Evolutionary conservation across 2,113 vertebrate species (phyloP).

Genomic region (Sciurus niger): DNA sequence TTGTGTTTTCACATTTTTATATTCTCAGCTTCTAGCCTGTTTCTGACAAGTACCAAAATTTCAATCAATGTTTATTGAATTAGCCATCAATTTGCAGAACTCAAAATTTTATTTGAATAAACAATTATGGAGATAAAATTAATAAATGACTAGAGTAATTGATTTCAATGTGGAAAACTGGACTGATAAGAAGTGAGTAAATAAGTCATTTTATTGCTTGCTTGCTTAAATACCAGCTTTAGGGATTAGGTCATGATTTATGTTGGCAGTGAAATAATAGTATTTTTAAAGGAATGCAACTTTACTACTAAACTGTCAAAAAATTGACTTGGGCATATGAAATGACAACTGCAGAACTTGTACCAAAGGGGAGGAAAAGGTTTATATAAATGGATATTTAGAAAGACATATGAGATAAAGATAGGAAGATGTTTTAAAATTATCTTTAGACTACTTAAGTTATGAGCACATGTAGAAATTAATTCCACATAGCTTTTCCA

Average conservation of each 20-base stretch:
- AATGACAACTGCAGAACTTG: background rate
- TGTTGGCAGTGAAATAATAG: background rate
- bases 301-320: background rate
- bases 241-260: background rate
- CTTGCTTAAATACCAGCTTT: background rate
- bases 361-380: background rate
- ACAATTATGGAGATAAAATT: background rate
- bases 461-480: background rate
- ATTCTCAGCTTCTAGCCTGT: background rate
- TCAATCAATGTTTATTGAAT: background rate
- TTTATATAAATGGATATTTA: background rate
- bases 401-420: background rate
- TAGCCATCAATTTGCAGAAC: background rate
- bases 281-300: background rate
- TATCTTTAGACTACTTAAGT: background rate
- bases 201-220: background rate
- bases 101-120: background rate
- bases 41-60: background rate
- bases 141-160: background rate
- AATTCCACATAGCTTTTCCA: background rate
- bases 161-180: background rate
- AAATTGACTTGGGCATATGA: background rate
- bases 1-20: background rate
- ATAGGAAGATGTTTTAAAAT: background rate
- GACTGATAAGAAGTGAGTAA: background rate